Evolutionary conservation across 1,140 invertebrate species (phyloP), one percentile per base, ranked within the genome.

Genomic region (Vanessa atalanta): DNA sequence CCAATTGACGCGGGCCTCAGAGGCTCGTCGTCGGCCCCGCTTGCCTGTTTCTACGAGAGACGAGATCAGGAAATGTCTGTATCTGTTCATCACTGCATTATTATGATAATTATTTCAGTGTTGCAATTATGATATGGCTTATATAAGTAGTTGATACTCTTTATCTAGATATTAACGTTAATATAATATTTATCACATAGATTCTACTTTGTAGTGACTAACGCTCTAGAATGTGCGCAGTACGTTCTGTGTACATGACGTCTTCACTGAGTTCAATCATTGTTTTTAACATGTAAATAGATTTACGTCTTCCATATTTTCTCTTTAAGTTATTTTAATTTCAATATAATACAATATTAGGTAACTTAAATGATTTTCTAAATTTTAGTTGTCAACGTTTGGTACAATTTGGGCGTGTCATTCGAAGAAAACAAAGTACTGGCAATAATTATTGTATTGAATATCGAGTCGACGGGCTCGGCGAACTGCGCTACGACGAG

Each of bases 1-100:
- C 64, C 47, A 65, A 73, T 70, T 47, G 48, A 15, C 47, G 26
- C 14, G 55, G n/a, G 47, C 20, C 69, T n/a, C 60, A 16, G 47
- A 53, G 20, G 47, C 55, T 57, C 55, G 20, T 4, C 23, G 11
- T 12, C 3, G 53, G 20, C 23, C 3, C 20, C 16, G 23, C 20
- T 57, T 6, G 16, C 5, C 53, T 23, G 15, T 20, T 20, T 55
- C 48, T 50, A 5, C 13, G 12, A 50, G 48, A 5, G 11, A 12
- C 48, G 13, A 12, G 14, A 50, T 15, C 48, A 12, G 37, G 9
- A 43, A 0, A 15, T 50, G 5, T 50, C 48, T 50, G 48, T 14
- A n/a, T 15, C 12, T n/a, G 13, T 50, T 12, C 9, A 15, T 14
- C 15, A 2, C 9, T 50, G 13, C 4, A 50, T 14, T 57, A 12